These are phyloP conservation scores for Melanerpes formicivorus DNA, from an alignment of 2,113 vertebrate species.

Conservation along the genomic window DNA sequence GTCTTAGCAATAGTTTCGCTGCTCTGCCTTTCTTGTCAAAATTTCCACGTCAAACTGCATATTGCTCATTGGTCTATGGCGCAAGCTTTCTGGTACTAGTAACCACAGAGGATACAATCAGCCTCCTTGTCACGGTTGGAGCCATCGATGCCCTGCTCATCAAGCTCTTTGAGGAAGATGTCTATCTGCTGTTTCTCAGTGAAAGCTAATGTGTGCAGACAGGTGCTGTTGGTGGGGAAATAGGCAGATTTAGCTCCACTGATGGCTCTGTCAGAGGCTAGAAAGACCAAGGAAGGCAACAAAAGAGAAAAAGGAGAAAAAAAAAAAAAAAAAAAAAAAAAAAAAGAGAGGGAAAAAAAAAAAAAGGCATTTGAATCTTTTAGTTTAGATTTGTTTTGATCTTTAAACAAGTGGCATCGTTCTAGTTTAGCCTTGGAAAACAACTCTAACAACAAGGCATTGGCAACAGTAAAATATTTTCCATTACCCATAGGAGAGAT, in stretches of 20 bases:
- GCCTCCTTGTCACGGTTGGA: not conserved
- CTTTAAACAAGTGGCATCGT: rapidly evolving
- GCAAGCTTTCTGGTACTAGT: not conserved
- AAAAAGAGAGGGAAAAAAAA: not conserved
- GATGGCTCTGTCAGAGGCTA: slow-evolving; percentile 35
- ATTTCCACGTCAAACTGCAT: not conserved
- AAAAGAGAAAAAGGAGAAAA: not conserved
- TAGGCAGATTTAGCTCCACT: slow-evolving; percentile 71
- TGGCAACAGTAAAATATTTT: not conserved
- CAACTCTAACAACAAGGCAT: not conserved
- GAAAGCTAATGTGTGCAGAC: slow-evolving; percentile 53
- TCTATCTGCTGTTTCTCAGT: not conserved
- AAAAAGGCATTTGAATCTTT: not conserved
- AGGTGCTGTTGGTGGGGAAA: slow-evolving; percentile 72
- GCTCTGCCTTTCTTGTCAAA: not conserved
- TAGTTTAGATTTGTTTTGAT: not conserved
- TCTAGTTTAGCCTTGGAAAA: not conserved
- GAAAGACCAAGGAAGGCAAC: not conserved
- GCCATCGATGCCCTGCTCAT: rapidly evolving
- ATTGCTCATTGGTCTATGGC: not conserved
- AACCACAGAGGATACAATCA: slow-evolving; percentile 53
- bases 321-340: not conserved
- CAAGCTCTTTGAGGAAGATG: slow-evolving; percentile 62
- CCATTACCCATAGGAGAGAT: not conserved
- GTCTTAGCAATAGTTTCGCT: not conserved